These are phyloP conservation scores for Drosophila cognata DNA, from an alignment of 2,888 invertebrate species.

Conservation along the genomic window DNA sequence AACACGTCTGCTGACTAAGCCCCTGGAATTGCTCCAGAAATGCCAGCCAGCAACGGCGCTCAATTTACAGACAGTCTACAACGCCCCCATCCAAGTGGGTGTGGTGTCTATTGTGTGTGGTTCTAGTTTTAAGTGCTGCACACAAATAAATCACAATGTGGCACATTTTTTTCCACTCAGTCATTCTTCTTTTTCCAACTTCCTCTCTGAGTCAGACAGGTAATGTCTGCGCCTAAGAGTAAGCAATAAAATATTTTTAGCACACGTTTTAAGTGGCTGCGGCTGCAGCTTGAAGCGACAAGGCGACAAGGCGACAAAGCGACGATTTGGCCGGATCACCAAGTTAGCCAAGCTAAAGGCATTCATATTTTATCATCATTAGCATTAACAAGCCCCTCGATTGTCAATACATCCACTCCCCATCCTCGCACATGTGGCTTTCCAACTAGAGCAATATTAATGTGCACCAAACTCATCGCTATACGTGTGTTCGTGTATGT, in stretches of 20 bases:
- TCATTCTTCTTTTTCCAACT: slow-evolving; percentile 7
- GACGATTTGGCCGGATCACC: slow-evolving; percentile 35
- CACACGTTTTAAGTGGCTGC: slow-evolving; percentile 58
- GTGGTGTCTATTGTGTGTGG: slow-evolving; percentile 62
- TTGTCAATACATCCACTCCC: slow-evolving; percentile 62
- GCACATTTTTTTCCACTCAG: slow-evolving; percentile 33
- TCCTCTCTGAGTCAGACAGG: slow-evolving; percentile 28
- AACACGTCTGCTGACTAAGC: slow-evolving; percentile 63
- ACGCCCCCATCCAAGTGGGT: slow-evolving; percentile 43
- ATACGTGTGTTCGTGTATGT: slow-evolving; percentile 1
- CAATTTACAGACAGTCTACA: slow-evolving; percentile 46
- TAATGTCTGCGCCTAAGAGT: slow-evolving; percentile 62
- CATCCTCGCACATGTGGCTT: slow-evolving; percentile 12
- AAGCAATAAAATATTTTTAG: slow-evolving; percentile 66
- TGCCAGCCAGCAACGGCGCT: slow-evolving; percentile 50
- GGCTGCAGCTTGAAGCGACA: slow-evolving; percentile 31
- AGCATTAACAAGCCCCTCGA: slow-evolving; percentile 64
- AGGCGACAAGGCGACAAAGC: slow-evolving; percentile 28
- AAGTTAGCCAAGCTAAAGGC: slow-evolving; percentile 46
- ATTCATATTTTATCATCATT: slow-evolving; percentile 63
- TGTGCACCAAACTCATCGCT: slow-evolving; percentile 42
- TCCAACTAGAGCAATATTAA: slow-evolving; percentile 54
- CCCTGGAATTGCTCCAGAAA: slow-evolving; percentile 53
- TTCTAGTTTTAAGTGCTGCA: slow-evolving; percentile 77
- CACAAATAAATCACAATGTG: slow-evolving; percentile 72